A percentile compares a stretch with the other conserved stretches of the same genome.
These are phyloP conservation scores for Tenualosa ilisha DNA, from an alignment of 2,797 vertebrate species.

Conservation along the genomic window DNA sequence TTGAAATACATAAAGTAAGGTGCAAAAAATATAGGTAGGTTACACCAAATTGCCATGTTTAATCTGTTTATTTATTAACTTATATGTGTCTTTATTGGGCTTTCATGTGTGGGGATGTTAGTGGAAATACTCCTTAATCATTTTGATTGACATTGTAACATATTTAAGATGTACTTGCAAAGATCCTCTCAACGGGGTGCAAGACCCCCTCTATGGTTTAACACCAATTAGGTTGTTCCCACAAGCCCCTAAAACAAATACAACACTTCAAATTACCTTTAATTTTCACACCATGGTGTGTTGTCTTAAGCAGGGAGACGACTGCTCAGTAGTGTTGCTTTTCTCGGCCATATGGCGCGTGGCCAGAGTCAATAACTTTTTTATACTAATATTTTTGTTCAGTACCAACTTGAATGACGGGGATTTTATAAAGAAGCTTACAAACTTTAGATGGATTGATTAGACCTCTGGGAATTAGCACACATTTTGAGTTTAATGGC, in stretches of 20 bases:
- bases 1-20: no score
- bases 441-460: conserved; percentile 1
- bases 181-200: conserved; percentile 60
- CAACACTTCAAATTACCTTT: conserved; percentile 60
- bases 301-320: not conserved
- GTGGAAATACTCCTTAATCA: not conserved
- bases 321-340: conserved; percentile 11
- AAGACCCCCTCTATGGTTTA: conserved; percentile 62
- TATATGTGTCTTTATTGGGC: no score
- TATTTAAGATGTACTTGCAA: conserved; percentile 39
- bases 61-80: no score
- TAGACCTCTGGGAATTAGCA: not conserved
- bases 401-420: not conserved
- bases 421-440: not conserved
- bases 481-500: not conserved
- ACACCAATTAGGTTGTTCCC: conserved; percentile 68
- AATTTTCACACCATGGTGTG: conserved; percentile 53
- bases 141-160: not conserved
- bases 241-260: conserved; percentile 72
- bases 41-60: no score
- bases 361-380: conserved; percentile 24
- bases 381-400: not conserved
- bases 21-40: no score
- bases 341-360: conserved; percentile 55
- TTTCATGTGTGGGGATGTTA: no score